phyloP scores from a whole-genome alignment of 2,113 vertebrate genomes.

The Bothrops jararaca region DNA sequence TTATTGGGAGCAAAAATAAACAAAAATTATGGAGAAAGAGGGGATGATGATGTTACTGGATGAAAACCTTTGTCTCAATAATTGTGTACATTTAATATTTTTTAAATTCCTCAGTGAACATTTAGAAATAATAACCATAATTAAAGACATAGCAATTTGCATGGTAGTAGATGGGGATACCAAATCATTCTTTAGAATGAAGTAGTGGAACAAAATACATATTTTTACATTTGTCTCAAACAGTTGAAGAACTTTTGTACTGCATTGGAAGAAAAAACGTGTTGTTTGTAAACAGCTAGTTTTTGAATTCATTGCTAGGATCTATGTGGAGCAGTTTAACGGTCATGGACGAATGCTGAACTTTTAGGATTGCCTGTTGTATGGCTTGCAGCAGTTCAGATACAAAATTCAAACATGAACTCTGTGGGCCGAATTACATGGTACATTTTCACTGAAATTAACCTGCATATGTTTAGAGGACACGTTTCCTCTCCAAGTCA shows the following conservation, averaged over 20 bases:
- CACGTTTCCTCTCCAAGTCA: not conserved
- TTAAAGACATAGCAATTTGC: not conserved
- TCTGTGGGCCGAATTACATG: not conserved
- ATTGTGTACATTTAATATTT: conserved; percentile 38
- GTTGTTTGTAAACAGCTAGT: not conserved
- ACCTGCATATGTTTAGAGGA: not conserved
- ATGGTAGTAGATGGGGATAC: not conserved
- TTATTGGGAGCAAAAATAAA: not conserved
- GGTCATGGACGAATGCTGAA: not conserved
- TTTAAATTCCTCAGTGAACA: not conserved
- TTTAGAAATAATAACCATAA: not conserved
- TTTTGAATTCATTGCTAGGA: not conserved
- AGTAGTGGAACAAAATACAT: not conserved
- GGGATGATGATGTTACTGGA: not conserved
- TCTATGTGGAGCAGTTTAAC: not conserved
- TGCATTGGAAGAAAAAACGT: not conserved
- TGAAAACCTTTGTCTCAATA: not conserved
- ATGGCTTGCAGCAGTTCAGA: not conserved
- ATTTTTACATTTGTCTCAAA: not conserved
- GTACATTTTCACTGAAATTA: not conserved
- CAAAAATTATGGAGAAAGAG: not conserved
- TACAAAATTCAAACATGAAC: not conserved
- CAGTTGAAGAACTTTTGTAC: not conserved
- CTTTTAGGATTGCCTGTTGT: not conserved
- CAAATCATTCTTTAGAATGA: not conserved